Evolutionary conservation across 2,113 vertebrate genomes (phyloP).

Genomic region (Gallinago media): DNA sequence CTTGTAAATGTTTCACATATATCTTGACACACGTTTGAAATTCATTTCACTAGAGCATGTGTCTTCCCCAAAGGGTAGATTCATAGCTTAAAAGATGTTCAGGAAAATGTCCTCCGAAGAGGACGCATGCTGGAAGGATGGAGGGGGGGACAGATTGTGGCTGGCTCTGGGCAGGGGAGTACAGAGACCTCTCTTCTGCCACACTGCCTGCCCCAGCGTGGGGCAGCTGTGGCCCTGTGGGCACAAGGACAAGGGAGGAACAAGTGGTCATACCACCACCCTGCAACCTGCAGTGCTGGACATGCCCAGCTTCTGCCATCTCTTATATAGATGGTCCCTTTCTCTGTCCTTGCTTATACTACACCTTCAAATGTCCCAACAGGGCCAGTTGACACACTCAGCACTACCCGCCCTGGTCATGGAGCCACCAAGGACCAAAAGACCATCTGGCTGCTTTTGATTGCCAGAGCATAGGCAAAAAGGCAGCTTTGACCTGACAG

Average conservation of each 20-base stretch:
- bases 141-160: neutral
- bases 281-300: neutral
- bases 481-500: neutral
- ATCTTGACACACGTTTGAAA: neutral
- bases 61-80: neutral
- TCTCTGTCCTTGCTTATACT: neutral
- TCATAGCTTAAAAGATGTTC: neutral
- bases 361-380: neutral
- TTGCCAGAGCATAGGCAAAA: neutral
- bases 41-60: neutral
- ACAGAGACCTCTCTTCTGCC: neutral
- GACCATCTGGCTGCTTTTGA: neutral
- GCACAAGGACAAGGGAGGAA: neutral
- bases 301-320: too few species aligned
- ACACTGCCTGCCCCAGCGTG: accelerated
- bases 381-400: neutral
- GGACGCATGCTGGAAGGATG: accelerated
- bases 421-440: neutral
- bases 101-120: neutral
- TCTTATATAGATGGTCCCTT: neutral
- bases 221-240: neutral
- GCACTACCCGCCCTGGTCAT: too few species aligned
- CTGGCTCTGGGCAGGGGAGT: neutral
- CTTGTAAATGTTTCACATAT: neutral
- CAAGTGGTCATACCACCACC: neutral